These are phyloP conservation scores for Gouania willdenowi DNA, from an alignment of 2,797 vertebrate genomes.

Conservation along the genomic window DNA sequence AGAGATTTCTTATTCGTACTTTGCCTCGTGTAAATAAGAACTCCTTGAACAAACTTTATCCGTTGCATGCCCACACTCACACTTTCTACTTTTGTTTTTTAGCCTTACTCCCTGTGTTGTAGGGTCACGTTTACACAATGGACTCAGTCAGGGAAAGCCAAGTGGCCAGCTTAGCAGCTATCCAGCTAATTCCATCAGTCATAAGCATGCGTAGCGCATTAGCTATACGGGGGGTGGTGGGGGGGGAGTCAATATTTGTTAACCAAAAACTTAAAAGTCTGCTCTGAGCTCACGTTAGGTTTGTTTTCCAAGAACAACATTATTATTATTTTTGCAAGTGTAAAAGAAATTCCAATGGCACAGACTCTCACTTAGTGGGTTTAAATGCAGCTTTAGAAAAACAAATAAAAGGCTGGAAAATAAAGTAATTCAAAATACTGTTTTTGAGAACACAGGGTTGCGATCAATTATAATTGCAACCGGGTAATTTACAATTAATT, in stretches of 20 bases:
- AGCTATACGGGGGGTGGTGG: conserved; percentile 1
- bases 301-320: conserved; percentile 15
- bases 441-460: no score
- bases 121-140: conserved; percentile 39
- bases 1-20: conserved; percentile 27
- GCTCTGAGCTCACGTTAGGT: conserved; percentile 6
- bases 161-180: conserved; percentile 26
- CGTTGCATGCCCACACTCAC: conserved; percentile 13
- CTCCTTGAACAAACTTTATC: conserved; percentile 26
- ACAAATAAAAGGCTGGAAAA: no score
- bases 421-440: no score
- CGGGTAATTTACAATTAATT: no score
- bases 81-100: not conserved
- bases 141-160: conserved; percentile 40
- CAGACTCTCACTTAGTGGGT: no score
- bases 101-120: conserved; percentile 42
- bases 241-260: conserved; percentile 16
- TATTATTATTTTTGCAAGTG: no score
- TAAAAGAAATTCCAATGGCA: no score
- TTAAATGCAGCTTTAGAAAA: no score
- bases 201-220: conserved; percentile 13
- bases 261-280: conserved; percentile 15
- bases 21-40: conserved; percentile 41
- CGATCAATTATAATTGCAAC: no score
- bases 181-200: conserved; percentile 45